Evolutionary conservation across 2,888 invertebrate genomes (phyloP).

Genomic region (Epinotia demarniana): DNA sequence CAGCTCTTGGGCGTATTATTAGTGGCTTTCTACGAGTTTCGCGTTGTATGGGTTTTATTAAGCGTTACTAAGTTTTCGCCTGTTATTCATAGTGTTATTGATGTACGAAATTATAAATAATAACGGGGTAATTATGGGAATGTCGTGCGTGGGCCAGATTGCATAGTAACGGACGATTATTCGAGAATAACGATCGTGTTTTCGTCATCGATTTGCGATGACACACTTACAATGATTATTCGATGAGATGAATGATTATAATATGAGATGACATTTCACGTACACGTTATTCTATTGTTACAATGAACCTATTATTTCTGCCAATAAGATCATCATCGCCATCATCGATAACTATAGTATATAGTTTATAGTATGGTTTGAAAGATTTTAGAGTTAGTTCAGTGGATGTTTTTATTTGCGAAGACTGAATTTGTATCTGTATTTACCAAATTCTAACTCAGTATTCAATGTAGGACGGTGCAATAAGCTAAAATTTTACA

Average conservation of each 20-base stretch:
- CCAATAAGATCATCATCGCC: constrained; percentile 10
- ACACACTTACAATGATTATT: constrained; percentile 33
- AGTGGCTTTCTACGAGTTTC: constrained; percentile 61
- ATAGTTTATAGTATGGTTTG: background rate
- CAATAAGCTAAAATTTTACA: too few species aligned
- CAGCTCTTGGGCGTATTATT: constrained; percentile 69
- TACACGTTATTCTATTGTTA: constrained; percentile 32
- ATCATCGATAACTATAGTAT: constrained; percentile 4
- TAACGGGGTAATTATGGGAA: constrained; percentile 40
- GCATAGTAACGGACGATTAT: constrained; percentile 38
- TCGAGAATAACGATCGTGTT: constrained; percentile 39
- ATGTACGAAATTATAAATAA: constrained; percentile 38
- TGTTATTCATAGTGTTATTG: constrained; percentile 41
- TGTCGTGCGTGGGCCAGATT: constrained; percentile 41
- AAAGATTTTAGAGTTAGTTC: background rate
- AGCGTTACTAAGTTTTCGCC: constrained; percentile 45
- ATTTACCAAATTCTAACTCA: too few species aligned
- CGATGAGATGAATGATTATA: constrained; percentile 26
- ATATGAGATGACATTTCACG: constrained; percentile 40
- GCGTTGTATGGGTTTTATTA: constrained; percentile 56
- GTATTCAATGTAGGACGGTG: too few species aligned
- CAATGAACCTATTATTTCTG: constrained; percentile 19
- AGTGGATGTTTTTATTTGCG: too few species aligned
- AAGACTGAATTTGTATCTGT: too few species aligned
- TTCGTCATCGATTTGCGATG: constrained; percentile 41